phyloP scores from a whole-genome alignment of 2,888 invertebrate species.

The Venusia cambrica region DNA sequence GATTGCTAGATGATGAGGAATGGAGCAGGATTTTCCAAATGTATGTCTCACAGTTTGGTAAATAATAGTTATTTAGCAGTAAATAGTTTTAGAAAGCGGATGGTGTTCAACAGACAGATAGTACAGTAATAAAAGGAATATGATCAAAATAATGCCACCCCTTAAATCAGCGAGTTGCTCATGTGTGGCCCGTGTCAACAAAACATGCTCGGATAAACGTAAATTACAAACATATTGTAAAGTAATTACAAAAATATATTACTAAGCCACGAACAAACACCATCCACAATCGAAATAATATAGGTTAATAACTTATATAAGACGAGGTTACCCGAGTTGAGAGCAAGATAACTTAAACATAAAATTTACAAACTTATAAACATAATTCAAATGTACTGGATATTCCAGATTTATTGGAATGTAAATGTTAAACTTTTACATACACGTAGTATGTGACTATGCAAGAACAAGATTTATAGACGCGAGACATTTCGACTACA shows the following conservation, averaged over 20 bases:
- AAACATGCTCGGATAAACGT: constrained; percentile 63
- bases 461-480: no score
- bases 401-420: no score
- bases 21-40: constrained; percentile 16
- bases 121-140: constrained; percentile 67
- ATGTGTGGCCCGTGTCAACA: constrained; percentile 51
- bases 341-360: no score
- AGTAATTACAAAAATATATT: constrained; percentile 58
- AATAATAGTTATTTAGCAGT: constrained; percentile 46
- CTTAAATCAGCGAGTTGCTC: constrained; percentile 45
- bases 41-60: constrained; percentile 64
- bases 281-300: constrained; percentile 80
- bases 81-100: constrained; percentile 78
- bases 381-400: no score
- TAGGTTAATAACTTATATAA: constrained; percentile 73
- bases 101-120: constrained; percentile 75
- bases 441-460: no score
- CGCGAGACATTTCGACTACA: no score
- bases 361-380: no score
- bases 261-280: constrained; percentile 74
- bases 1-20: constrained; percentile 26
- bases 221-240: constrained; percentile 60
- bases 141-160: constrained; percentile 53
- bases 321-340: no score
- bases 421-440: no score